Base-by-base conservation (phyloP, 2,888 invertebrate species). In the Agrochola circellaris region DNA sequence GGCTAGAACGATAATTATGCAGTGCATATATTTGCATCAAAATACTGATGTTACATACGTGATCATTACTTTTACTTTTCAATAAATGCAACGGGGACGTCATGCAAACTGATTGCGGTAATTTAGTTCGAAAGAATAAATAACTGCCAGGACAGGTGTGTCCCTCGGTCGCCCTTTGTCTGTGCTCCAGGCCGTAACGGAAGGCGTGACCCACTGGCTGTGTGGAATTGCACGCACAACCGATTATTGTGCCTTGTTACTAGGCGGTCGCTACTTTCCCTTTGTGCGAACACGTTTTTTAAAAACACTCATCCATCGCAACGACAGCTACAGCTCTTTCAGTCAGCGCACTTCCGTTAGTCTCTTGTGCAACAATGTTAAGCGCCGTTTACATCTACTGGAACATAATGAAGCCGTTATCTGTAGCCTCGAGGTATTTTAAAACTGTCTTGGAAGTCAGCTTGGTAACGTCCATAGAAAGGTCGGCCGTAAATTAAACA, bases 111-210 rank as follows among this genome's bases (percentile, higher is more conserved):
- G 76, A 87, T 74, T 81, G 69, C 56, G 60, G 73, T 51, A 73
- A 84, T 80, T 81, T 80, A 38, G 72, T 65, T 73, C 45, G 42
- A 69, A 81, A 75, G 75, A 86, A 85, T 79, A 84, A 77, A 87
- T 83, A 88, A 87, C 84, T 83, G 88, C 83, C 79, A 70, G 86
- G 87, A 85, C 92, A 93, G 93, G 91, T 92, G 92, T 82, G 84
- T 79, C 86, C 81, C 85, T 84, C 84, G 86, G 84, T n/a, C 77
- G 87, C 88, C 88, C 88, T 89, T 87, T 90, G 88, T 89, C 73
- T 77, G 86, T 75, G 83, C 80, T 84, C 79, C 83, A 68, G 75
- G 79, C 86, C 85, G 88, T 89, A 91, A 91, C 90, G 89, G 90
- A 87, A 86, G 89, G 87, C 86, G 83, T 88, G 90, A 89, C 88